phyloP scores from a whole-genome alignment of 2,888 invertebrate species.

The Tetranychus truncatus region DNA sequence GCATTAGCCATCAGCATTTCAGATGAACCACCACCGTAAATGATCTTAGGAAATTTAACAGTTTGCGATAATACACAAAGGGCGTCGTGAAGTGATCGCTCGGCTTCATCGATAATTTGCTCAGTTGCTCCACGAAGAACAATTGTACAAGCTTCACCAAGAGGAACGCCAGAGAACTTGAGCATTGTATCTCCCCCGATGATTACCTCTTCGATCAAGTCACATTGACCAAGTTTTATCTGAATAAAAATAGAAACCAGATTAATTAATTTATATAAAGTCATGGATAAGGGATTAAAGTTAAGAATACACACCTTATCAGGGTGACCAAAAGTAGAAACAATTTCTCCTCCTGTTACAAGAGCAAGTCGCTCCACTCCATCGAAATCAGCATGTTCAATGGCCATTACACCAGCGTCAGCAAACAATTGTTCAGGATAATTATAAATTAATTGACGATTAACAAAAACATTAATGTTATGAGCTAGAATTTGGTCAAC shows the following conservation, averaged over 20 bases:
- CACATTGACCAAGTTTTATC: conserved; percentile 81
- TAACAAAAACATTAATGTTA: conserved; percentile 92
- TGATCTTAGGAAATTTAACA: conserved; percentile 72
- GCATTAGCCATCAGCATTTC: conserved; percentile 96
- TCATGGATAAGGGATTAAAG: too few relatives aligned
- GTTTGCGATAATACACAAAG: conserved; percentile 89
- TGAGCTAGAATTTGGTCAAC: conserved; percentile 85
- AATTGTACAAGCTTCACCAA: conserved; percentile 92
- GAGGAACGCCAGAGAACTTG: conserved; percentile 77
- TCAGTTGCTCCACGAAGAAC: conserved; percentile 93
- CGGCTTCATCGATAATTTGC: conserved; percentile 95
- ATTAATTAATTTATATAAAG: background rate
- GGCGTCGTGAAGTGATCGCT: conserved; percentile 92
- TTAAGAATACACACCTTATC: conserved; percentile 34
- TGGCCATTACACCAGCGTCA: conserved; percentile 94
- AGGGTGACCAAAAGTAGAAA: conserved; percentile 90
- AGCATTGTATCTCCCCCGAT: conserved; percentile 90
- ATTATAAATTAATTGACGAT: conserved; percentile 96
- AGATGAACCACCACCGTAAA: conserved; percentile 78
- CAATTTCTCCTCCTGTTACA: conserved; percentile 91
- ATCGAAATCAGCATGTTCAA: conserved; percentile 98
- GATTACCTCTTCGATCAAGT: conserved; percentile 90
- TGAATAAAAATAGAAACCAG: conserved; percentile 28
- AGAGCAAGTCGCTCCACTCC: conserved; percentile 91
- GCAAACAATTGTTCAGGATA: conserved; percentile 98